These are phyloP conservation scores for Montifringilla adamsi DNA, from an alignment of 2,113 vertebrate genomes.

Conservation along the genomic window DNA sequence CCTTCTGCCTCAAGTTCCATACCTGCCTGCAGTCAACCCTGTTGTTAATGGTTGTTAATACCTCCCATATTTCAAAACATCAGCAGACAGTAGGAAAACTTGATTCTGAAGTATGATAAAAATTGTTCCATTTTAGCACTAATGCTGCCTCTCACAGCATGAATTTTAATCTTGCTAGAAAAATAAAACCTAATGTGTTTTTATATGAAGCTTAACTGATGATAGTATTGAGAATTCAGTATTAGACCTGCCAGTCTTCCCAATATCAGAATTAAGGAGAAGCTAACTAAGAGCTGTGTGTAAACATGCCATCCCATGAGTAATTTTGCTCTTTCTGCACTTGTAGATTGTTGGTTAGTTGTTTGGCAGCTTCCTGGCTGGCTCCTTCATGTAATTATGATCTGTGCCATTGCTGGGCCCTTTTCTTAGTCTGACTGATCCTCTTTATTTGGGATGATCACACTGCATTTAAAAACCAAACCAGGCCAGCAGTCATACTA, in stretches of 20 bases:
- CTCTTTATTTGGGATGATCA: neutral
- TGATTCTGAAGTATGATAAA: neutral
- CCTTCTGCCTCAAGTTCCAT: neutral
- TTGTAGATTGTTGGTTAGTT: neutral
- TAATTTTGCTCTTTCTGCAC: neutral
- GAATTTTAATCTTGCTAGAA: neutral
- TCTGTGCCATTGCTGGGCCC: fast-evolving
- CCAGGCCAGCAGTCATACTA: neutral
- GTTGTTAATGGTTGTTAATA: neutral
- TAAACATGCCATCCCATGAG: neutral
- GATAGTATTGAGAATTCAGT: neutral
- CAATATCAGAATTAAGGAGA: neutral
- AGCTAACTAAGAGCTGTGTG: neutral
- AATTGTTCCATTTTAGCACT: neutral
- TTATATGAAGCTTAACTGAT: neutral
- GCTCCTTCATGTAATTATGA: neutral
- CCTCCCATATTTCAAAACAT: neutral
- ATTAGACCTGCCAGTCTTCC: neutral
- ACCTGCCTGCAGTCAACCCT: neutral
- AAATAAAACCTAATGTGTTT: neutral
- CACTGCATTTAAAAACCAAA: neutral
- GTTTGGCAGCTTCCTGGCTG: neutral
- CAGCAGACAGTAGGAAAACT: neutral
- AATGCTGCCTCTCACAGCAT: neutral
- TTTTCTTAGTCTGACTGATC: neutral